Percentiles rank a stretch among this genome's conserved stretches.
Conservation (phyloP, 2,888 invertebrate species). For the Pandemis cinnamomeana region DNA sequence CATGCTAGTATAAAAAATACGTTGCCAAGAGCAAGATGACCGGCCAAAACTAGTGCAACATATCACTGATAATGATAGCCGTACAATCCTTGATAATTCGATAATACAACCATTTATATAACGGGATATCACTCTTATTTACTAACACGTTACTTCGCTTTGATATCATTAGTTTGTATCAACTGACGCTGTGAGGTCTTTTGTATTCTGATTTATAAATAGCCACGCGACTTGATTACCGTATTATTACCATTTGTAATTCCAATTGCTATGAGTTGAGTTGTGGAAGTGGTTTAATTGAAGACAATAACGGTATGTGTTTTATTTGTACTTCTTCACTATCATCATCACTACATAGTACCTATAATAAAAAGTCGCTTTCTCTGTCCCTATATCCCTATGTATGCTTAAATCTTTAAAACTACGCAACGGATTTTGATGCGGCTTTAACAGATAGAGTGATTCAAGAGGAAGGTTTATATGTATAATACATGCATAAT, state of each 20-base stretch:
- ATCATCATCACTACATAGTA: too few relatives aligned
- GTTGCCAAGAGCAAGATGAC: background rate
- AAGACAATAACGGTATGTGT: background rate
- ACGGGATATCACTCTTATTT: background rate
- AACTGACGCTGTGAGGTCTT: background rate
- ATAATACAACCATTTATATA: background rate
- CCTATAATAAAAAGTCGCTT: too few relatives aligned
- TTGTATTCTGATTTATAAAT: background rate
- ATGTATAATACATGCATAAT: too few relatives aligned
- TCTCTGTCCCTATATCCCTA: too few relatives aligned
- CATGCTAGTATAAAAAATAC: background rate
- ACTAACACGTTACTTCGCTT: background rate
- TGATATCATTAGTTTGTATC: background rate
- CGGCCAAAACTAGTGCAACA: background rate
- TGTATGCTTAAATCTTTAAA: too few relatives aligned
- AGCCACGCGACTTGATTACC: background rate
- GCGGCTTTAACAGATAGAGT: too few relatives aligned
- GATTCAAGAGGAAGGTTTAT: too few relatives aligned
- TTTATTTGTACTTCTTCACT: background rate
- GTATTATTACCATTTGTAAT: background rate
- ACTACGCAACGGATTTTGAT: too few relatives aligned
- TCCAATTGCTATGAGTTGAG: constrained; percentile 9
- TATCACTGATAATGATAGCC: background rate
- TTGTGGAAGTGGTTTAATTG: background rate
- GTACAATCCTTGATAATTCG: background rate